phyloP scores from a whole-genome alignment of 2,113 vertebrate genomes.

The Myrmecophaga tridactyla region DNA sequence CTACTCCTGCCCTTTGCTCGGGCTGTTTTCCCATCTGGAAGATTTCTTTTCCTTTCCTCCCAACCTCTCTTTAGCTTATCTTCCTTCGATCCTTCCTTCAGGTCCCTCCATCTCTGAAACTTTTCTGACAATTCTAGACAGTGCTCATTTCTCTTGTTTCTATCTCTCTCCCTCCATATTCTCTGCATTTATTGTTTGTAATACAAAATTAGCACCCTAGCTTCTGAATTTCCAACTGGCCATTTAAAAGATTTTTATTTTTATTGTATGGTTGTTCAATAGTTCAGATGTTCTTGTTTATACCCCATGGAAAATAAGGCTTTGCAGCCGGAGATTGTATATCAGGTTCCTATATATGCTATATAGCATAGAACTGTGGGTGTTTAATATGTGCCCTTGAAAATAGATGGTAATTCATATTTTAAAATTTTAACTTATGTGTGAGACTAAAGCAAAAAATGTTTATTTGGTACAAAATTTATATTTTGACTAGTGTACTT shows the following conservation, averaged over 20 bases:
- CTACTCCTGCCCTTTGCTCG: conserved; percentile 47
- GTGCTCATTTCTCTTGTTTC: rapidly evolving
- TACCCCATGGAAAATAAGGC: background rate
- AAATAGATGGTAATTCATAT: too few species aligned
- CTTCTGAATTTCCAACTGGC: background rate
- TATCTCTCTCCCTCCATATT: background rate
- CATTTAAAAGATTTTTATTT: background rate
- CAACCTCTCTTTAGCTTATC: conserved; percentile 34
- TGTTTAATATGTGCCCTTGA: background rate
- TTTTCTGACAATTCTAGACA: conserved; percentile 12
- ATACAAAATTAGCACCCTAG: background rate
- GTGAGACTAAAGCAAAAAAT: too few species aligned
- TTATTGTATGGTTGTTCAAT: background rate
- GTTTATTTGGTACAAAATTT: too few species aligned
- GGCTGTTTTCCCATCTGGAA: conserved; percentile 61
- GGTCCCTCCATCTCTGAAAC: background rate
- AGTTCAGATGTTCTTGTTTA: background rate
- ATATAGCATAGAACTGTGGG: background rate
- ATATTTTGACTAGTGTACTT: too few species aligned
- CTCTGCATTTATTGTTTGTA: background rate
- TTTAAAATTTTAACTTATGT: too few species aligned
- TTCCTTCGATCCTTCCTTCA: background rate
- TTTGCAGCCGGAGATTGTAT: background rate
- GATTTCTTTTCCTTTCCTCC: conserved; percentile 46
- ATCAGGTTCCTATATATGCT: background rate